phyloP scores from a whole-genome alignment of 2,797 vertebrate genomes.

The Poecilia gillii region DNA sequence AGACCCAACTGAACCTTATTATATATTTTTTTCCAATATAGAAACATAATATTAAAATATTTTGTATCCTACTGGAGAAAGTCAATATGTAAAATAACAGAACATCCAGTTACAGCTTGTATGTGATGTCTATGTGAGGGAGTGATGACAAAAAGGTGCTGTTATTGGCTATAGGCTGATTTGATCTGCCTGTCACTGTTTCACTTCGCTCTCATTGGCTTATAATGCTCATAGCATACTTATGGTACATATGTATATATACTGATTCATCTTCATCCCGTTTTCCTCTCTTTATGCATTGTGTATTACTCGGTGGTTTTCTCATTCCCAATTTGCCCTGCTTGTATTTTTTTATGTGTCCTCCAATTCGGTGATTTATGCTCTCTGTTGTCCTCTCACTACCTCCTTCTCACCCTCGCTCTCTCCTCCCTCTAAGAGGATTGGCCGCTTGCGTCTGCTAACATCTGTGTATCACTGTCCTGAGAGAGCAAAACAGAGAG shows the following conservation, averaged over 20 bases:
- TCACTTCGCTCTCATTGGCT: slow-evolving; percentile 48
- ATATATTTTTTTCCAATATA: not conserved
- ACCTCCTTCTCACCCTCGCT: slow-evolving; percentile 66
- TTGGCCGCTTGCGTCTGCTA: slow-evolving; percentile 71
- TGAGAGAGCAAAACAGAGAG: slow-evolving; percentile 80
- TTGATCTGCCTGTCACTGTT: slow-evolving; percentile 33
- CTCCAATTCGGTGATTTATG: slow-evolving; percentile 11
- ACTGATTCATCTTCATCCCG: not conserved
- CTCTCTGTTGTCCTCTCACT: slow-evolving; percentile 22
- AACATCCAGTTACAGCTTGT: not conserved
- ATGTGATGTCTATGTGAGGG: not conserved
- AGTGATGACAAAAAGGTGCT: slow-evolving; percentile 11
- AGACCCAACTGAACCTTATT: not conserved
- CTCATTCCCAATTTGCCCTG: not conserved
- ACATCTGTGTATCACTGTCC: slow-evolving; percentile 79
- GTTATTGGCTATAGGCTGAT: slow-evolving; percentile 26
- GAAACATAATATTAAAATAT: not conserved
- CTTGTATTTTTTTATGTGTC: slow-evolving; percentile 10
- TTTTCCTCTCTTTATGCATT: not conserved
- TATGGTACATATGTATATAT: not conserved
- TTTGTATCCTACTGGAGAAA: not conserved
- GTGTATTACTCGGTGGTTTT: slow-evolving; percentile 4
- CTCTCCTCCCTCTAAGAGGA: slow-evolving; percentile 68
- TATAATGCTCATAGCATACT: slow-evolving; percentile 18
- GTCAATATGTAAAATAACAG: not conserved